Evolutionary conservation across 2,113 vertebrate species (phyloP), one percentile per base, ranked within the genome.

Genomic region (Podarcis muralis): DNA sequence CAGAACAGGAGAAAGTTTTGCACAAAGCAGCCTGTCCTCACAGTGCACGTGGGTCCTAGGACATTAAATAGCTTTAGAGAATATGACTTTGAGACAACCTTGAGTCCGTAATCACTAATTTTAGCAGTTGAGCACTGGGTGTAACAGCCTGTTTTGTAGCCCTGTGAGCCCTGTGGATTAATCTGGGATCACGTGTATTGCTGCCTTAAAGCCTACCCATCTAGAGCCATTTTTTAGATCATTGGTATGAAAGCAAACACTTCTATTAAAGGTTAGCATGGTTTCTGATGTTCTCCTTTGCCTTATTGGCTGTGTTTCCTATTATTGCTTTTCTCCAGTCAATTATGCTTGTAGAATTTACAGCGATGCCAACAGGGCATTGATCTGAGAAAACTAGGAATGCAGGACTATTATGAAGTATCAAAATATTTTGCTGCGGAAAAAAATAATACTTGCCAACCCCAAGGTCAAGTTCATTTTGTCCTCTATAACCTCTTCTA

Each of bases 391-490:
- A 78, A 37, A 62, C 69, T 43, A 83, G 81, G 23, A 83, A 77
- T 27, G 65, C n/a, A 84, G 40, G 40, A 11, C 87, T 78, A 77
- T 83, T 76, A 57, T 78, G 20, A 84, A 84, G 74, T 35, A 88
- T 78, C 81, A 88, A 78, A 88, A 88, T 88, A 88, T 88, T 84
- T 78, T 78, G 75, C 65, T 78, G 62, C 69, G 23, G 40, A 83
- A 78, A 62, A 62, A 88, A 88, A 83, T 53, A 53, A 53, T 78
- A 83, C 74, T 88, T 84, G 62, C 81, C 81, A 78, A 88, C 62
- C 62, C 72, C 81, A 88, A 57, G 87, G 87, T 84, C 87, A 88
- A 88, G 87, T 84, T 88, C 87, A 88, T 89, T 94, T 94, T 93
- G 84, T 94, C 77, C 78, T 94, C 57, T 85, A 85, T 87, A 86